A percentile compares a stretch with the other conserved stretches of the same genome.
Evolutionary conservation across 1,140 invertebrate species (phyloP).

Genomic region (Arion vulgaris): DNA sequence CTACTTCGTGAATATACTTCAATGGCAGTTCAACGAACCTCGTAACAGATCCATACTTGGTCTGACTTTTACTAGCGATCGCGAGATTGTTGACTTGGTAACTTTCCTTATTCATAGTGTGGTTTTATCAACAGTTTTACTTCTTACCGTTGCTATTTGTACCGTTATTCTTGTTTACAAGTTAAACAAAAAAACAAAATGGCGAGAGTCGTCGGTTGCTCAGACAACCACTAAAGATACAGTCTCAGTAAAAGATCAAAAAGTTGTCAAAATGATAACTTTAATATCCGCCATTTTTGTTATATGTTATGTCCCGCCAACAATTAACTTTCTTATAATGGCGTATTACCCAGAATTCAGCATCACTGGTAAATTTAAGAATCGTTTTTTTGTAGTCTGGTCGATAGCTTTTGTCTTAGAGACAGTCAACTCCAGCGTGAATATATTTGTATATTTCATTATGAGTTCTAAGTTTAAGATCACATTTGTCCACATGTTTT

Average conservation of each 20-base stretch:
- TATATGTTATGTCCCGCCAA: not conserved
- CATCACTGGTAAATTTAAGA: not conserved
- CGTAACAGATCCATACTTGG: not conserved
- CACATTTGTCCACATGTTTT: not conserved
- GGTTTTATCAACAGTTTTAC: not conserved
- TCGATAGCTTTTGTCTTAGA: not conserved
- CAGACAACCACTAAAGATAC: not conserved
- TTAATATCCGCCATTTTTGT: not conserved
- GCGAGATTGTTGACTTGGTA: not conserved
- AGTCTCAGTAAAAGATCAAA: not conserved
- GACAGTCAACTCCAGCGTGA: too few species aligned
- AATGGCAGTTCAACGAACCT: not conserved
- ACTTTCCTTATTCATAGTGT: too few species aligned
- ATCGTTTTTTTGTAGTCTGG: not conserved
- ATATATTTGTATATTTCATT: too few species aligned
- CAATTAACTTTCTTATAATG: not conserved
- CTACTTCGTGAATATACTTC: not conserved
- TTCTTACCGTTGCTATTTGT: not conserved
- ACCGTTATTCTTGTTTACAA: not conserved
- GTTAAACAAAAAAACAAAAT: conserved; percentile 1
- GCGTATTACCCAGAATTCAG: not conserved
- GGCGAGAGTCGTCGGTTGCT: not conserved
- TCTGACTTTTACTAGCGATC: not conserved
- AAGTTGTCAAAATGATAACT: not conserved
- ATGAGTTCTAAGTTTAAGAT: too few species aligned